Percentiles rank a stretch among this genome's conserved stretches.
These are phyloP conservation scores for Muscicapa striata DNA, from an alignment of 2,797 vertebrate species.

Conservation along the genomic window DNA sequence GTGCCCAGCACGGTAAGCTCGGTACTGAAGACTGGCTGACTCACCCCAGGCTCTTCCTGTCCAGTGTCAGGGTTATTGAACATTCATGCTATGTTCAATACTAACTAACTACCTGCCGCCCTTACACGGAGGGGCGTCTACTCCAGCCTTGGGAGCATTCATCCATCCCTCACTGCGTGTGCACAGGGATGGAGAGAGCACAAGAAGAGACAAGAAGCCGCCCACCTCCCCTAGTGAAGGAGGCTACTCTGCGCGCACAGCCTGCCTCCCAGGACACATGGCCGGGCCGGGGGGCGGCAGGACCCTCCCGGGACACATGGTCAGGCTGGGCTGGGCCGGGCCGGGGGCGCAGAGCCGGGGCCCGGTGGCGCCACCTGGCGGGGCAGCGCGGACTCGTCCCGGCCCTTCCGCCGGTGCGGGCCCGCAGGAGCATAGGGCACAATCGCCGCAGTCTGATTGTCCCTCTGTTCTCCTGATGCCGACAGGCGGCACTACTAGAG, in stretches of 20 bases:
- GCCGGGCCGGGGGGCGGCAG: not conserved
- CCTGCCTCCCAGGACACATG: not conserved
- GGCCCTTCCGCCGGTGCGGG: not conserved
- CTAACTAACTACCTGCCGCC: not conserved
- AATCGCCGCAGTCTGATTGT: not conserved
- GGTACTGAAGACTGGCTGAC: not conserved
- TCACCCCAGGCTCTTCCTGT: not conserved
- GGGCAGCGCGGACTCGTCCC: not conserved
- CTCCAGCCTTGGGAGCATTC: not conserved
- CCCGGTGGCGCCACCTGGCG: not conserved
- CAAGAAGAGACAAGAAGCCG: no score
- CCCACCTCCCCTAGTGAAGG: not conserved
- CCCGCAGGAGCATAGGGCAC: no score
- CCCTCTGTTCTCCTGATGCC: fast-evolving
- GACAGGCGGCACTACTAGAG: not conserved
- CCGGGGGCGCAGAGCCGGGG: not conserved
- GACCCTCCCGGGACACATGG: not conserved
- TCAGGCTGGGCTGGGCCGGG: not conserved
- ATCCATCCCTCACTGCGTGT: not conserved
- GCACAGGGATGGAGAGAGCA: not conserved
- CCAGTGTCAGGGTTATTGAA: no score
- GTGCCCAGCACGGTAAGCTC: not conserved
- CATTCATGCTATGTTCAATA: not conserved
- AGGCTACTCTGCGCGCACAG: not conserved
- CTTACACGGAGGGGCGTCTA: no score